phyloP scores from a whole-genome alignment of 2,113 vertebrate species.

The Lates calcarifer region DNA sequence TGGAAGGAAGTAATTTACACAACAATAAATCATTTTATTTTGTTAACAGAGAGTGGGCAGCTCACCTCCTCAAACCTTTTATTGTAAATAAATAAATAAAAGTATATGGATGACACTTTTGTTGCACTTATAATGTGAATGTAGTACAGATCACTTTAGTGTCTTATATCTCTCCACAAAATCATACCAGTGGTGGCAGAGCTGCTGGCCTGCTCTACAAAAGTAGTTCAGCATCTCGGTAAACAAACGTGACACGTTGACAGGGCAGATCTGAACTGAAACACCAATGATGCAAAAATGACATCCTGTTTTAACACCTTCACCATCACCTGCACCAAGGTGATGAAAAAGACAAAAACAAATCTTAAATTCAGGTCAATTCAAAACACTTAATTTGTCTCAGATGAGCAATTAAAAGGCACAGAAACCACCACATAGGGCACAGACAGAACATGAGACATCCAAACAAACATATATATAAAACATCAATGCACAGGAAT shows the following conservation, averaged over 20 bases:
- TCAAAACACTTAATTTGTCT: too few relatives aligned
- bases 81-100: conserved; percentile 4
- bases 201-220: background rate
- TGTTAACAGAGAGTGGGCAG: conserved; percentile 25
- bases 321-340: too few relatives aligned
- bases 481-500: too few relatives aligned
- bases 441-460: too few relatives aligned
- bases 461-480: too few relatives aligned
- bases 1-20: conserved; percentile 55
- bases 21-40: conserved; percentile 50
- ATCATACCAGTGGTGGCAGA: background rate
- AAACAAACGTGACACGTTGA: background rate
- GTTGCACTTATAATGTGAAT: conserved; percentile 4
- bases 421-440: too few relatives aligned
- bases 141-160: background rate
- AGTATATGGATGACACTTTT: conserved; percentile 20
- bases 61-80: conserved; percentile 33
- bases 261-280: background rate
- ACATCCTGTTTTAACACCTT: background rate
- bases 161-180: background rate
- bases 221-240: background rate
- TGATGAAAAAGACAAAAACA: too few relatives aligned
- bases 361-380: too few relatives aligned
- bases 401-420: too few relatives aligned
- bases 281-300: background rate